Evolutionary conservation across 2,113 vertebrate species (phyloP).

Genomic region (Poeciliopsis retropinna): DNA sequence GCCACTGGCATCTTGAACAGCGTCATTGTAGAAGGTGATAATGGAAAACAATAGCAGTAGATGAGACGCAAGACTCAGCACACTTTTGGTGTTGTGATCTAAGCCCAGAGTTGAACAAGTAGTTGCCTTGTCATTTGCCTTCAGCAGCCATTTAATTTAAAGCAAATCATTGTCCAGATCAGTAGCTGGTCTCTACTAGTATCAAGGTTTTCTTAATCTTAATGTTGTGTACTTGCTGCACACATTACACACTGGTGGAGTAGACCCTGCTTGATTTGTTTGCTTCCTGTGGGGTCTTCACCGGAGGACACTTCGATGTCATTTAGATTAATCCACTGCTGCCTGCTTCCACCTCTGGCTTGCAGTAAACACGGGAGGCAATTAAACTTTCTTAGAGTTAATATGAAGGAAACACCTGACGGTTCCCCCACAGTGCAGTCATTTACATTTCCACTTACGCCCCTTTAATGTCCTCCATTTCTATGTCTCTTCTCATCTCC

Average conservation of each 20-base stretch:
- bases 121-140: not conserved
- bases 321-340: conserved; percentile 8
- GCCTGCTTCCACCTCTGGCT: not conserved
- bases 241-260: not conserved
- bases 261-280: conserved; percentile 4
- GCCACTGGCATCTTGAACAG: too few relatives aligned
- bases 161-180: not conserved
- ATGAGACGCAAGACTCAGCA: not conserved
- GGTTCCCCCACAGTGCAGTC: not conserved
- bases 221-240: not conserved
- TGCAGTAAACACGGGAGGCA: not conserved
- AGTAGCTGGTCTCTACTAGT: not conserved
- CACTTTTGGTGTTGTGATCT: not conserved
- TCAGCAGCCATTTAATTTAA: not conserved
- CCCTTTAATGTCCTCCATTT: not conserved
- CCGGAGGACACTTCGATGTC: not conserved
- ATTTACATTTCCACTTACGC: not conserved
- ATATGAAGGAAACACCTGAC: not conserved
- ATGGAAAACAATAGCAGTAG: too few relatives aligned
- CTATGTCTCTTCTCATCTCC: conserved; percentile 2
- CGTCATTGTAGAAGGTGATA: too few relatives aligned
- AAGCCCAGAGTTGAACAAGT: not conserved
- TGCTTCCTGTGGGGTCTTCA: not conserved
- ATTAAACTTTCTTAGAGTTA: conserved; percentile 14
- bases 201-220: not conserved